These are phyloP conservation scores for Coptotermes formosanus DNA, from an alignment of 1,140 invertebrate genomes.

Conservation along the genomic window DNA sequence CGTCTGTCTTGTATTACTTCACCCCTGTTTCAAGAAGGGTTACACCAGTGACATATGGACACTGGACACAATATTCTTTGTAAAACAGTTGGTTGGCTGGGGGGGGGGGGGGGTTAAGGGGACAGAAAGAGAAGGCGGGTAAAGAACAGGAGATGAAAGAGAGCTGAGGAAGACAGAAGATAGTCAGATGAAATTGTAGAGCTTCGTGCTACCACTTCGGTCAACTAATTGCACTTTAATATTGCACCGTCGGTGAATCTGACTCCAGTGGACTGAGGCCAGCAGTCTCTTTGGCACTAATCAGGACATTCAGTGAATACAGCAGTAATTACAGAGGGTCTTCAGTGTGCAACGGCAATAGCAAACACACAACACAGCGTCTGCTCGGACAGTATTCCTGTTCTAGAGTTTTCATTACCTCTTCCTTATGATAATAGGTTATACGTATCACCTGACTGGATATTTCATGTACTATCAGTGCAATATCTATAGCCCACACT, in stretches of 20 bases:
- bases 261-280: background rate
- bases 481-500: background rate
- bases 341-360: background rate
- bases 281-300: background rate
- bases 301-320: slow-evolving; percentile 12
- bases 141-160: background rate
- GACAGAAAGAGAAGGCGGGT: background rate
- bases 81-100: background rate
- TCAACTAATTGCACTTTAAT: slow-evolving; percentile 4
- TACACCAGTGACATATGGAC: background rate
- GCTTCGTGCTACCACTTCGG: background rate
- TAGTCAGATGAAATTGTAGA: background rate
- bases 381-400: background rate
- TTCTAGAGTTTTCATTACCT: background rate
- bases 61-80: slow-evolving; percentile 18
- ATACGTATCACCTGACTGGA: background rate
- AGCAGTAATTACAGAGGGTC: background rate
- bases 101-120: background rate
- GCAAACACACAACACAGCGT: too few species aligned
- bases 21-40: background rate
- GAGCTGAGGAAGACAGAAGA: background rate
- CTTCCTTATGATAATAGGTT: background rate
- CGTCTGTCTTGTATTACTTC: background rate
- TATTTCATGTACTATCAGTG: background rate
- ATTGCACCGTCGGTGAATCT: background rate